Percentiles rank a stretch among this genome's conserved stretches.
These are phyloP conservation scores for mouse (Mus musculus) DNA, from an alignment of 2,113 vertebrate species.

Conservation along the genomic window DNA sequence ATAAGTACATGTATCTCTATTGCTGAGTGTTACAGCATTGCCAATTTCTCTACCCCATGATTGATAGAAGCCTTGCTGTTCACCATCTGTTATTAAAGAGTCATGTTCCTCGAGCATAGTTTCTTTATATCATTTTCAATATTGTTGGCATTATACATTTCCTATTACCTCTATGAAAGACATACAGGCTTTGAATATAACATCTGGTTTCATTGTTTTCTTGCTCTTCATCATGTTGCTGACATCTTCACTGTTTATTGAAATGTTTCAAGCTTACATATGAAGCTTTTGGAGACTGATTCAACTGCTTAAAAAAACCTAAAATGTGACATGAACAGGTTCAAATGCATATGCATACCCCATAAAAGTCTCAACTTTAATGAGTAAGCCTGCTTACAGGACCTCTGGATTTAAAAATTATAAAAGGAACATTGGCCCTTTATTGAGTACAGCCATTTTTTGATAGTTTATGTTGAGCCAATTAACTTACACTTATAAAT, in stretches of 20 bases:
- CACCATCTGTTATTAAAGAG: constrained; percentile 39
- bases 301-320: constrained; percentile 8
- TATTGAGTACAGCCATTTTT: neutral
- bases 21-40: constrained; percentile 14
- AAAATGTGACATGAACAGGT: neutral
- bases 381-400: neutral
- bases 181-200: constrained; percentile 18
- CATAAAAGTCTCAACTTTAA: constrained; percentile 3
- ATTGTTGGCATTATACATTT: neutral
- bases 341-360: neutral
- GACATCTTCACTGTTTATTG: neutral
- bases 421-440: neutral
- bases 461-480: neutral
- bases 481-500: constrained; percentile 26
- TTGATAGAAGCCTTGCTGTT: constrained; percentile 46
- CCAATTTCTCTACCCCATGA: constrained; percentile 29
- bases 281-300: neutral
- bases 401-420: neutral
- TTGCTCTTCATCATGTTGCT: constrained; percentile 2
- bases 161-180: neutral
- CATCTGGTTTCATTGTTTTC: constrained; percentile 19
- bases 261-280: neutral
- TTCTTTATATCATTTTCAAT: constrained; percentile 39
- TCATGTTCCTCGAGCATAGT: constrained; percentile 20
- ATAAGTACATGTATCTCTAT: constrained; percentile 64